Evolutionary conservation across 2,797 vertebrate species (phyloP).

Genomic region (Pyrocephalus nanus): DNA sequence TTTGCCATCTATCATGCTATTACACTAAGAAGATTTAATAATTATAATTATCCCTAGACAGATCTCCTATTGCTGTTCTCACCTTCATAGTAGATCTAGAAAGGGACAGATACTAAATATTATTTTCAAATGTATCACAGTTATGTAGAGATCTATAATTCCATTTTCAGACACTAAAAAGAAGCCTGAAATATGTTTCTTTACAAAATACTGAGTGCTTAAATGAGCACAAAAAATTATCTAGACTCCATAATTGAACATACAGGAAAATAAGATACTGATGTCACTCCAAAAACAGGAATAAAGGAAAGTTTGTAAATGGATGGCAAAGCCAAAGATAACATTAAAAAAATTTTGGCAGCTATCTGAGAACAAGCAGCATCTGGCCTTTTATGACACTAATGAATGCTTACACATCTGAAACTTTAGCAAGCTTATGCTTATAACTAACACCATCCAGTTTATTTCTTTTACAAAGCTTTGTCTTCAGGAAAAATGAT

Average conservation of each 20-base stretch:
- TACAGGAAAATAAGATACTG: not conserved
- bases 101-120: not conserved
- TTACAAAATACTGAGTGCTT: not conserved
- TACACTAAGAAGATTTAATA: not conserved
- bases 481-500: not conserved
- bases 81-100: not conserved
- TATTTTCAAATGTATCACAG: not conserved
- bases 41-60: not conserved
- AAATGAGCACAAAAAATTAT: fast-evolving
- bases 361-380: not conserved
- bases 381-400: not conserved
- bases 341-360: not conserved
- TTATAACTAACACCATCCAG: not conserved
- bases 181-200: not conserved
- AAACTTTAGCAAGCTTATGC: not conserved
- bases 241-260: not conserved
- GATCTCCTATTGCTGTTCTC: not conserved
- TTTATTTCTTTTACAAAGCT: not conserved
- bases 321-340: not conserved
- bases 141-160: not conserved
- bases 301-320: not conserved
- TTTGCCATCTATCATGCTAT: not conserved
- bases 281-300: not conserved
- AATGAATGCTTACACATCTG: not conserved
- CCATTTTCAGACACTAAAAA: not conserved